Base-by-base conservation (phyloP, 2,888 invertebrate genomes). In the Panzeria rudis region DNA sequence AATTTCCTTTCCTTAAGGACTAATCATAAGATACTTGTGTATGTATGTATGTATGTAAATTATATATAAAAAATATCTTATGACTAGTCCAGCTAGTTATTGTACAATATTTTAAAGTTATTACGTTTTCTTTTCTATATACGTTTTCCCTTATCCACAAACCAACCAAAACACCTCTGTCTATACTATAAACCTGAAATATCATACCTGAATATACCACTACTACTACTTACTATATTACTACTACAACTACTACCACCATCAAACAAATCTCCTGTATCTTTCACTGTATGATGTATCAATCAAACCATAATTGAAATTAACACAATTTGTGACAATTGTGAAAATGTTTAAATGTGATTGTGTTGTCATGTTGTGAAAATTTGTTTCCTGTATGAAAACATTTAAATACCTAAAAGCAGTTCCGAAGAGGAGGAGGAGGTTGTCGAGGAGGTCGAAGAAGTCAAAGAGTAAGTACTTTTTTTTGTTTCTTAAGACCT, bases 371-470 rank as follows among this genome's bases (percentile, higher is more conserved):
- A 82, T 82, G 62, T 52, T 78, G 81, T 82, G 73, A 85, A 71
- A 82, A 78, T 81, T 64, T 78, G 68, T 81, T 73, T 61, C 82
- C 72, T 64, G 73, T 41, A 72, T 80, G 82, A 86, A 86, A 84
- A 83, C 68, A 73, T 78, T 80, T 83, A 61, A 76, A 80, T 83
- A 75, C 71, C 69, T 56, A n/a, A 66, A 87, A 87, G 86, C 88
- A 92, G 92, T 91, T 93, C 93, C 89, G 93, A 93, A 89, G 92
- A 93, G 90, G 91, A 91, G 89, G 92, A 92, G 91, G 93, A 92
- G 90, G 91, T 92, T 90, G 91, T 91, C 91, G 93, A 93, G 90
- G 92, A 91, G 88, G 90, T 90, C 90, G 88, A 87, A 88, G 92
- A 91, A 88, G 91, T 64, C 41, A 77, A 66, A 79, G 66, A 79